phyloP scores from a whole-genome alignment of 2,888 invertebrate species.

The Caenorhabditis doughertyi region DNA sequence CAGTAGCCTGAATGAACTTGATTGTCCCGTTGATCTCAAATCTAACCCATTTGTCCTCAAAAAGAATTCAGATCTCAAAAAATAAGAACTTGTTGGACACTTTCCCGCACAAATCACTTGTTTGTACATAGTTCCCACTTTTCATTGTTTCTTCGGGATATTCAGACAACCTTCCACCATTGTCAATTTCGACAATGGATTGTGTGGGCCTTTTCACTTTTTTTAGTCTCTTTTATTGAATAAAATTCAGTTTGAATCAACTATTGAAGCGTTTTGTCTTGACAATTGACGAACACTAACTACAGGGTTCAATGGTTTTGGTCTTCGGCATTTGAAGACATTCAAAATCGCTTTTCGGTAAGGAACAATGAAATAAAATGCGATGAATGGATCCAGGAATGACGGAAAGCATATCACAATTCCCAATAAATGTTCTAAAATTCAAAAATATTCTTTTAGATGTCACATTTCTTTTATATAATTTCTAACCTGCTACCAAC shows the following conservation, averaged over 20 bases:
- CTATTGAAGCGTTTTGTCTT: slow-evolving; percentile 21
- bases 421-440: slow-evolving; percentile 42
- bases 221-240: slow-evolving; percentile 59
- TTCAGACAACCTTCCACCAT: slow-evolving; percentile 44
- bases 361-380: slow-evolving; percentile 47
- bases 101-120: slow-evolving; percentile 50
- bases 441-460: neutral
- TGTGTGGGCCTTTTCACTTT: slow-evolving; percentile 44
- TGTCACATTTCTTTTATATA: neutral
- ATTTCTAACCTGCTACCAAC: slow-evolving; percentile 41
- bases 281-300: slow-evolving; percentile 34
- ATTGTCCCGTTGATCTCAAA: slow-evolving; percentile 32
- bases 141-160: slow-evolving; percentile 48
- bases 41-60: slow-evolving; percentile 26
- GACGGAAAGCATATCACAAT: slow-evolving; percentile 44
- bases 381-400: slow-evolving; percentile 47
- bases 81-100: slow-evolving; percentile 1
- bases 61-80: slow-evolving; percentile 35
- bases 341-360: slow-evolving; percentile 36
- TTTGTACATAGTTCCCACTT: slow-evolving; percentile 59
- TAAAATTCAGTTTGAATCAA: slow-evolving; percentile 59
- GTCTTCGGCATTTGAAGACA: neutral
- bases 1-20: slow-evolving; percentile 59
- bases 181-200: slow-evolving; percentile 26
- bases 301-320: slow-evolving; percentile 3